Evolutionary conservation across 1,140 invertebrate species (phyloP), one percentile per base, ranked within the genome.

Genomic region (Formica exsecta): DNA sequence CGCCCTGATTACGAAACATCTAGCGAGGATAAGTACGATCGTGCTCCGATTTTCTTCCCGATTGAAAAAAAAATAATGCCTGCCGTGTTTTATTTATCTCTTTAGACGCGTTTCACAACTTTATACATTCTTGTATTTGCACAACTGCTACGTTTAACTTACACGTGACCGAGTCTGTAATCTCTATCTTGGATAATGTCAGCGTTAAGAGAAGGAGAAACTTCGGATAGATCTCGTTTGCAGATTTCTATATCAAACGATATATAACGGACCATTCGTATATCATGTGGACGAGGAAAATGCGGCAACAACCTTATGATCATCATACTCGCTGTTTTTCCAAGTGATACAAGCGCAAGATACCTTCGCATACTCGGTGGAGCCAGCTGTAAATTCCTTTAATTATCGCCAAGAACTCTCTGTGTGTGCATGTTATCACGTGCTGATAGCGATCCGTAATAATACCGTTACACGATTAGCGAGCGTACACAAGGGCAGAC

Each of bases 351-450:
- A 32, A 29, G 1, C 7, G 44, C 44, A 3, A 70, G 41, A 36
- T 32, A 3, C 0, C 2, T 2, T 44, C 62, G 38, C 38, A 66
- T 36, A 44, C 36, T 79, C 22, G 5, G 22, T 8, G 48, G 62
- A 79, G 48, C 44, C 9, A 51, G 57, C 38, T 62, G 77, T 84
- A 92, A 92, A 92, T 92, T 92, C 91, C 70, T 71, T 90, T 92
- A 90, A 93, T 93, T 93, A 91, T 64, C 66, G 73, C 84, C 74
- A 90, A 36, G 84, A 91, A 74, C 65, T 68, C 61, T 68, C 65
- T 48, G 32, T 51, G 48, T 41, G 54, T 51, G 25, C 66, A 32
- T 75, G 79, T 54, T 83, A 88, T 86, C 89, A 70, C 66, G 68
- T 61, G 41, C 48, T 75, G 70, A 41, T 88, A 91, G 86, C 61